These are phyloP conservation scores for Bombus cullumanus DNA, from an alignment of 1,140 invertebrate species.

Conservation along the genomic window DNA sequence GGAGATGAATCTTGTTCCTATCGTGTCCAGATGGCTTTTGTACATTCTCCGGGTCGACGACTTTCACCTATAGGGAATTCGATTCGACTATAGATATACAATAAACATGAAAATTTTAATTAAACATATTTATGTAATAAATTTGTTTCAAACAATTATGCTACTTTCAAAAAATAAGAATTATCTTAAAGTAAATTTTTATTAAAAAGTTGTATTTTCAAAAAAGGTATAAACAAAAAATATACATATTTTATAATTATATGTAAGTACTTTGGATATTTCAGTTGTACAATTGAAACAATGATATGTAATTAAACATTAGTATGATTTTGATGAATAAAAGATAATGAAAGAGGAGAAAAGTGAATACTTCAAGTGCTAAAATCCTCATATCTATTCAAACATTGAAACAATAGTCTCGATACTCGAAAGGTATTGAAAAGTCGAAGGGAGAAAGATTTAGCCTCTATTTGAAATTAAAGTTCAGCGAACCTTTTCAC, in stretches of 20 bases:
- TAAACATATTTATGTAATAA: neutral
- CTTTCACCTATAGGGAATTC: conserved; percentile 14
- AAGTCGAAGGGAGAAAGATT: neutral
- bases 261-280: neutral
- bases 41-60: neutral
- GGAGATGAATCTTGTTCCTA: conserved; percentile 45
- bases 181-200: neutral
- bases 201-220: too few relatives aligned
- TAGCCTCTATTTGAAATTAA: conserved; percentile 35
- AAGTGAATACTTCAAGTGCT: neutral
- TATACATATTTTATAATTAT: neutral
- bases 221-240: neutral
- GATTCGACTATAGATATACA: neutral
- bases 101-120: neutral
- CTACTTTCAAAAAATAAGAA: neutral
- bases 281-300: neutral
- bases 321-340: neutral
- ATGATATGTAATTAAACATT: conserved; percentile 7
- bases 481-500: conserved; percentile 39
- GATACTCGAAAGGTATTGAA: neutral
- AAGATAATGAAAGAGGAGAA: neutral
- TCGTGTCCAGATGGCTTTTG: conserved; percentile 48
- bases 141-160: neutral
- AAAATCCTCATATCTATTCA: conserved; percentile 21
- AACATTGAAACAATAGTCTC: conserved; percentile 12